A percentile compares a stretch with the other conserved stretches of the same genome.
phyloP scores from a whole-genome alignment of 2,113 vertebrate species.

The Gnathonemus echidnorhynchus region DNA sequence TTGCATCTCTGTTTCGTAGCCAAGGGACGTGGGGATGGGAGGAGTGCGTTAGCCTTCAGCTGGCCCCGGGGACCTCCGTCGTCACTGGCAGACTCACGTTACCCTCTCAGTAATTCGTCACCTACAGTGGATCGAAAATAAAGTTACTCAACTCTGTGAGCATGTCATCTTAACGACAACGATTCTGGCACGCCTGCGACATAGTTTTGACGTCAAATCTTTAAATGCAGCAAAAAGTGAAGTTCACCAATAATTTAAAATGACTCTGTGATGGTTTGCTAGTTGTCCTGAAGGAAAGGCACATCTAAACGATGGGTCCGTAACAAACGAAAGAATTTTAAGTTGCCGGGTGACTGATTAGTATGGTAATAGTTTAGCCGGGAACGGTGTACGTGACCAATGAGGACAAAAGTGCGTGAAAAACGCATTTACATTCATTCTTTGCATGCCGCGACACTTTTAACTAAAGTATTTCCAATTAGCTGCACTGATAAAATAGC shows the following conservation, averaged over 20 bases:
- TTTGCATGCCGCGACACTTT: background rate
- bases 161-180: too few relatives aligned
- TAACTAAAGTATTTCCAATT: background rate
- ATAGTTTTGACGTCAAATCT: background rate
- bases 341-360: background rate
- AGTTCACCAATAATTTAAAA: background rate
- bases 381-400: background rate
- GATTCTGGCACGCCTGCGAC: background rate
- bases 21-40: slow-evolving; percentile 3
- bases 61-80: slow-evolving; percentile 45
- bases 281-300: background rate
- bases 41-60: slow-evolving; percentile 31
- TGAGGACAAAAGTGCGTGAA: background rate
- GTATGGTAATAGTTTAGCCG: background rate
- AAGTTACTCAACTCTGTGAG: slow-evolving; percentile 2
- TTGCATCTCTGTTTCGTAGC: slow-evolving; percentile 16
- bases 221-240: background rate
- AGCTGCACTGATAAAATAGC: background rate
- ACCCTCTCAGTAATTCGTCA: slow-evolving; percentile 21
- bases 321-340: background rate
- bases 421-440: background rate
- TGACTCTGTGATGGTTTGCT: background rate
- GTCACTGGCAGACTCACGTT: slow-evolving; percentile 46
- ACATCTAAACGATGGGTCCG: background rate
- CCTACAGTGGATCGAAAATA: slow-evolving; percentile 24